A percentile compares a stretch with the other conserved stretches of the same genome.
Evolutionary conservation across 2,113 vertebrate species (phyloP).

Genomic region (Psittacula cyanocephala): DNA sequence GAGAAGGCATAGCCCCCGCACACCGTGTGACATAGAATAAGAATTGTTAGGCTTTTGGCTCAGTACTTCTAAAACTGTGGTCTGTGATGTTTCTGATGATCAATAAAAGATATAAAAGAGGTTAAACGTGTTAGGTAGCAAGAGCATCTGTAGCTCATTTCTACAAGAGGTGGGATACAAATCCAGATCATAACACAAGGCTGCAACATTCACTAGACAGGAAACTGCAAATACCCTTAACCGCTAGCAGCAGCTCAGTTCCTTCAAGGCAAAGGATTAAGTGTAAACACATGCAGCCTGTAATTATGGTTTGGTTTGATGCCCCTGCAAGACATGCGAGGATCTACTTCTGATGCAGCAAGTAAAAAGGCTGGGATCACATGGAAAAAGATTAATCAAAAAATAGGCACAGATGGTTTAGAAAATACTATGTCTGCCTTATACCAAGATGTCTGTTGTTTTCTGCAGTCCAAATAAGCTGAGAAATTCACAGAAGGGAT

Average conservation of each 20-base stretch:
- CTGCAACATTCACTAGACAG: fast-evolving
- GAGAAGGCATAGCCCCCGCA: background rate
- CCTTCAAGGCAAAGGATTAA: background rate
- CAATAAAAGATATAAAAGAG: background rate
- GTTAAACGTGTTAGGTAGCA: background rate
- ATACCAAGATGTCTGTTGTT: background rate
- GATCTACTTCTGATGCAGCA: background rate
- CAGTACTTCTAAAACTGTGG: background rate
- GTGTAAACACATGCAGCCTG: background rate
- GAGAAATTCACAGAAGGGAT: background rate
- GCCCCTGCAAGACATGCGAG: background rate
- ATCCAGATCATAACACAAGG: fast-evolving
- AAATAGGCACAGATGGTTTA: slow-evolving; percentile 28
- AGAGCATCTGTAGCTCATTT: background rate
- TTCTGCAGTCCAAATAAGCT: background rate
- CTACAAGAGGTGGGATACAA: background rate
- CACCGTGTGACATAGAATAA: background rate
- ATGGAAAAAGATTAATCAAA: slow-evolving; percentile 15
- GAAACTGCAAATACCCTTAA: background rate
- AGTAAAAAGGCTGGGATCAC: background rate
- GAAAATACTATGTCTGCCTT: background rate
- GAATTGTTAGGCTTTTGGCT: background rate
- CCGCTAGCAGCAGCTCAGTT: background rate
- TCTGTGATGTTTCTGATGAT: background rate
- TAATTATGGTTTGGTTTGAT: background rate